Conservation (phyloP, 1,140 invertebrate genomes). For the Parasteatoda tepidariorum region DNA sequence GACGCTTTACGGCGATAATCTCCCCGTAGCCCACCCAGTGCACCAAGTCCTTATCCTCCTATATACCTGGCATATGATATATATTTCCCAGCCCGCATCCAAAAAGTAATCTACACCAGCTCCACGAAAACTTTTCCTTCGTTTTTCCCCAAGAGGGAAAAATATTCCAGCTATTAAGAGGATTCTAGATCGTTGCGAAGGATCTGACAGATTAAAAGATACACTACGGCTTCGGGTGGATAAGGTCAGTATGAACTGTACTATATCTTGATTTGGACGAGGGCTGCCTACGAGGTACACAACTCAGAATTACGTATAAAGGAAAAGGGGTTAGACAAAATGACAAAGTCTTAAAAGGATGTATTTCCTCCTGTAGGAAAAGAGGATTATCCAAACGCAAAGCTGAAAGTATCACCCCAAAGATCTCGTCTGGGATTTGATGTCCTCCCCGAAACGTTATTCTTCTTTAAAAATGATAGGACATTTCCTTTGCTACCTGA, state of each 20-base stretch:
- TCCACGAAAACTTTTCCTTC: background rate
- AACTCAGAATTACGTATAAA: constrained; percentile 36
- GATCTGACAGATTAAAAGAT: constrained; percentile 48
- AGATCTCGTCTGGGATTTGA: constrained; percentile 6
- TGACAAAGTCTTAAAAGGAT: constrained; percentile 45
- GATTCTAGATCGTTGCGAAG: background rate
- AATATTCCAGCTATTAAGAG: constrained; percentile 22
- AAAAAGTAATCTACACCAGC: constrained; percentile 16
- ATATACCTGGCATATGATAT: constrained; percentile 22
- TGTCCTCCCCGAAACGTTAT: constrained; percentile 10
- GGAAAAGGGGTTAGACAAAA: constrained; percentile 12
- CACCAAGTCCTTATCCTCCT: background rate
- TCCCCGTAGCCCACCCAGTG: background rate
- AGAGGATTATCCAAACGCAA: constrained; percentile 32
- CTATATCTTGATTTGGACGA: constrained; percentile 48
- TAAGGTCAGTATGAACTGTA: constrained; percentile 15
- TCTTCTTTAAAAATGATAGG: constrained; percentile 36
- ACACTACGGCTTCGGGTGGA: constrained; percentile 11
- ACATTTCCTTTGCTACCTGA: background rate
- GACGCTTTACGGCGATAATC: constrained; percentile 9
- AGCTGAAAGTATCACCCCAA: constrained; percentile 33
- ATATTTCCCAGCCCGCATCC: constrained; percentile 18
- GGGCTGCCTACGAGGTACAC: background rate
- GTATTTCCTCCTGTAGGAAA: constrained; percentile 10
- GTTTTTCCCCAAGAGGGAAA: constrained; percentile 23